phyloP scores from a whole-genome alignment of 1,140 invertebrate genomes.

The Habropoda laboriosa region DNA sequence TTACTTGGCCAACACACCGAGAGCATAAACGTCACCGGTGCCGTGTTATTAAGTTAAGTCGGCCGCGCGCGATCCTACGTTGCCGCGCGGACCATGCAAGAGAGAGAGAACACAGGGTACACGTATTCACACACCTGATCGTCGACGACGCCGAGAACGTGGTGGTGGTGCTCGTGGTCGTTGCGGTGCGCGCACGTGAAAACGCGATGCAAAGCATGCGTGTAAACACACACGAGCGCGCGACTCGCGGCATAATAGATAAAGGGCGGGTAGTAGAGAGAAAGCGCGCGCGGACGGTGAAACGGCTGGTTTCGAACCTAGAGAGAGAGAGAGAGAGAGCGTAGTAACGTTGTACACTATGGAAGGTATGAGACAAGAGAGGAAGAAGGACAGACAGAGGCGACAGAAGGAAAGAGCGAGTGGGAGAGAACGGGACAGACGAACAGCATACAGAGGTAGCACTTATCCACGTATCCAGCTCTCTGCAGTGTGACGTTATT shows the following conservation, averaged over 20 bases:
- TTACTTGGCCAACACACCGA: slow-evolving; percentile 54
- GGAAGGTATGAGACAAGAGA: slow-evolving; percentile 16
- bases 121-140: too few species aligned
- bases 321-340: slow-evolving; percentile 15
- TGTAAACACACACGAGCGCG: slow-evolving; percentile 52
- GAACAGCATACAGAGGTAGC: slow-evolving; percentile 34
- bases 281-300: background rate
- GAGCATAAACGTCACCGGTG: slow-evolving; percentile 60
- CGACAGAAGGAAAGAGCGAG: slow-evolving; percentile 1
- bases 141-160: slow-evolving; percentile 19
- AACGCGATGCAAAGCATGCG: slow-evolving; percentile 60
- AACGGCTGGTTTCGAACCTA: background rate
- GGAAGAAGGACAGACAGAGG: background rate
- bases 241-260: slow-evolving; percentile 16
- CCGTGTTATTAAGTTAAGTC: slow-evolving; percentile 63
- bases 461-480: slow-evolving; percentile 61
- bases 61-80: slow-evolving; percentile 33
- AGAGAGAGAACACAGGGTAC: too few species aligned
- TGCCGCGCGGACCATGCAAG: slow-evolving; percentile 1
- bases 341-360: background rate
- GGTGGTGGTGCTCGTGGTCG: slow-evolving; percentile 30
- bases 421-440: background rate
- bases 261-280: slow-evolving; percentile 16
- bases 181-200: slow-evolving; percentile 50
- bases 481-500: slow-evolving; percentile 74